Conservation (phyloP, 2,113 vertebrate genomes). For the Cromileptes altivelis region DNA sequence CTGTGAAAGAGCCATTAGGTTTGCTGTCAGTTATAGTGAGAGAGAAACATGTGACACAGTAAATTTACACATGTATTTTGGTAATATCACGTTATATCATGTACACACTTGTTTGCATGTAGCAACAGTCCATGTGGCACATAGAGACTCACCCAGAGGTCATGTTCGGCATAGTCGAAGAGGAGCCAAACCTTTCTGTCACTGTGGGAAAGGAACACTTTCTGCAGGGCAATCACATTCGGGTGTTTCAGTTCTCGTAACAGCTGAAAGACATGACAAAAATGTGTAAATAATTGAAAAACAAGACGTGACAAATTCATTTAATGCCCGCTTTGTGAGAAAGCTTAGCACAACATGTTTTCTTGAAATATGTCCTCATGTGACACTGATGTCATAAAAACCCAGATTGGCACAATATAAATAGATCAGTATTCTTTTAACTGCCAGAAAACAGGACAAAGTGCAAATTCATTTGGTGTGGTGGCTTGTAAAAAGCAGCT, state of each 20-base stretch:
- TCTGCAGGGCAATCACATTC: slow-evolving; percentile 98
- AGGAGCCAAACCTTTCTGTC: slow-evolving; percentile 99
- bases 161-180: slow-evolving; percentile 98
- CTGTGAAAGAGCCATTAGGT: neutral
- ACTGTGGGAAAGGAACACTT: slow-evolving; percentile 98
- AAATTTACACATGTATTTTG: neutral
- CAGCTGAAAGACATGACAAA: slow-evolving; percentile 89
- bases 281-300: neutral
- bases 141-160: slow-evolving; percentile 93
- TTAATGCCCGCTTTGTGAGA: neutral
- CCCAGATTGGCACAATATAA: neutral
- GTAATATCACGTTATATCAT: neutral
- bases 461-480: neutral
- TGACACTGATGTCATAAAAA: neutral
- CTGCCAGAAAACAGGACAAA: slow-evolving; percentile 4
- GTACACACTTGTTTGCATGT: neutral
- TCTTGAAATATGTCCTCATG: neutral
- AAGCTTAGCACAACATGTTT: neutral
- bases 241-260: slow-evolving; percentile 97
- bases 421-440: neutral
- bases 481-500: neutral
- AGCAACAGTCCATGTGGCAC: too few relatives aligned
- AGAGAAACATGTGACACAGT: neutral
- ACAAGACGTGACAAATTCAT: neutral
- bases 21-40: neutral